Base-by-base conservation (phyloP, 2,888 invertebrate species). In the Vandiemenella viatica region DNA sequence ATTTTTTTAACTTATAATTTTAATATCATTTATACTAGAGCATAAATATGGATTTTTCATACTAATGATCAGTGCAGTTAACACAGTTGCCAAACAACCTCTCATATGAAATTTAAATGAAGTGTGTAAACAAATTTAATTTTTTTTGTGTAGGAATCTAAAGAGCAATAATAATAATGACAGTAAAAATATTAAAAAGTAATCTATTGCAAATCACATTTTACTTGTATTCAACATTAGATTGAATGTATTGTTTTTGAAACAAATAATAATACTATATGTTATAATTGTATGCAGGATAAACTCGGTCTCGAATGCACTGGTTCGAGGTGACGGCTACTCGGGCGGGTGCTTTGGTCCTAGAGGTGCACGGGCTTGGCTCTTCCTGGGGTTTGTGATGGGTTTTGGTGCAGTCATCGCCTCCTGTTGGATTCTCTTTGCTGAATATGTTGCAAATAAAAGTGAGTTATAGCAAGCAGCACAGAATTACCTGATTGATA, bases 321-420 rank as follows among this genome's bases (percentile, higher is more conserved):
- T 93, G 74, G 86, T 90, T 17, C 72, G 84, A 56, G 90, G 84
- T 16, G 89, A 90, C 63, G 75, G 80, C 0, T 89, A 84, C 64
- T 80, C 83, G 13, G 85, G 80, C 1, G 90, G 90, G 0, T 88
- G 87, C 62, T 69, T 89, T 63, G 92, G 91, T 1, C 80, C 88
- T 0, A 79, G 88, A 58, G 91, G 91, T 50, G 84, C 95, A 1
- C 77, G 91, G 53, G 76, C 90, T 17, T 98, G 96, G 95, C 73
- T 98, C 10, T 92, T 99, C 65, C 71, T 95, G 46, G 98, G 97
- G 1, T 97, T 98, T 66, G 86, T 97, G 1, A 78, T 98, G 62
- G 93, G 95, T 18, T 99, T 98, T 65, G 90, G 92, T 0, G 83
- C 95, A 0, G 79, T 98, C 22, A 93, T 98, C 58, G 95, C 95